Base-by-base conservation (phyloP, 53 echinoderm and acorn worm genomes). In the Holothuria scabra region DNA sequence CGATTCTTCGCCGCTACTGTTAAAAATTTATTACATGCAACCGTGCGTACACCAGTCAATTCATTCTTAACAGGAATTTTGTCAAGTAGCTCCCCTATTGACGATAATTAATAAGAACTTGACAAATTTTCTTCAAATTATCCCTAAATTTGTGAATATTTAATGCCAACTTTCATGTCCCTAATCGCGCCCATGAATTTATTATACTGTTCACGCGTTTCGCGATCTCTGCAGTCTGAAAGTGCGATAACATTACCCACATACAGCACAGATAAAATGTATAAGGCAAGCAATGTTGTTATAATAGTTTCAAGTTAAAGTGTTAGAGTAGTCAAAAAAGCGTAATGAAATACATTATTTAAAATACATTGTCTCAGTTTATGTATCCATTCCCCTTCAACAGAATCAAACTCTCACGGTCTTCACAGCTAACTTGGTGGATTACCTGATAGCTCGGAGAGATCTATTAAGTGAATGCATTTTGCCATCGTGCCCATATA, bases 81-180 rank as follows among this genome's bases (percentile, higher is more conserved):
- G 79, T 79, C 79, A 79, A 79, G 28, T 58, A 31, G 33, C 9
- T 79, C 79, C 79, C 79, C 58, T 57, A 79, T 79, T 79, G 79
- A 79, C 79, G 79, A 79, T 79, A 79, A 79, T 79, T 79, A 79
- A 79, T 79, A 79, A 79, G 76, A 56, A 76, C 76, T 76, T 76
- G 76, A 76, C 76, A 76, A 76, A 76, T 76, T 76, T 71, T 76
- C 76, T 56, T 56, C 55, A 76, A 76, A 76, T 76, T 76, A 76
- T 76, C 52, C 76, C 76, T 52, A 79, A 79, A 58, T 52, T 79
- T 79, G 28, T 79, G 79, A 79, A 79, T 79, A 79, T 79, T 79
- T 79, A 58, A 79, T 79, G 79, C 79, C 52, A 79, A 30, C 34
- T 79, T 79, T 59, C 79, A 79, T 79, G 79, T 79, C 79, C 79